A percentile compares a stretch with the other conserved stretches of the same genome.
Evolutionary conservation across 2,888 invertebrate species (phyloP).

Genomic region (Hedya salicella): DNA sequence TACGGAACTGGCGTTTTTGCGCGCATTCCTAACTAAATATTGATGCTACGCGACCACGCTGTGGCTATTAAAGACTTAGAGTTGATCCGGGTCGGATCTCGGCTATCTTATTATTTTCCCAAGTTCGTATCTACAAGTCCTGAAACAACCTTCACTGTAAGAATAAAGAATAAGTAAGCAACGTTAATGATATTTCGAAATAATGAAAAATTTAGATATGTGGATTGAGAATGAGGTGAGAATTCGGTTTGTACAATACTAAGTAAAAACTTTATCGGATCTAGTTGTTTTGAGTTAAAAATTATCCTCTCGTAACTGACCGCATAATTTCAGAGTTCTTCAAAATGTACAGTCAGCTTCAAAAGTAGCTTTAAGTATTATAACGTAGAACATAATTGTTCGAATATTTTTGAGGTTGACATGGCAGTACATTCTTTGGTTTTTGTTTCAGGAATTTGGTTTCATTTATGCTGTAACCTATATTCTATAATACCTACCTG

Average conservation of each 20-base stretch:
- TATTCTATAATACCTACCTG: too few relatives aligned
- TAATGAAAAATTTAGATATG: background rate
- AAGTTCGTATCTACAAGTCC: conserved; percentile 1
- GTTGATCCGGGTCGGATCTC: conserved; percentile 61
- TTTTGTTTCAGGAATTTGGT: too few relatives aligned
- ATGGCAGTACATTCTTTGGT: too few relatives aligned
- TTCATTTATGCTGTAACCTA: too few relatives aligned
- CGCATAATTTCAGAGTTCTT: background rate
- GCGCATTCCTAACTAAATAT: conserved; percentile 67
- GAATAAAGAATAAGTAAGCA: too few relatives aligned
- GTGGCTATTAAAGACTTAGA: conserved; percentile 29
- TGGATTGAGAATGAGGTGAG: background rate
- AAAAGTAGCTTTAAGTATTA: too few relatives aligned
- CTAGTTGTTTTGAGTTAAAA: conserved; percentile 8
- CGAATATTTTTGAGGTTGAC: too few relatives aligned
- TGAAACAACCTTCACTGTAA: background rate
- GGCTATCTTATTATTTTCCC: conserved; percentile 2
- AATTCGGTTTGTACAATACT: background rate
- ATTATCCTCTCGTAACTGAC: background rate
- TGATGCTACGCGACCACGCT: conserved; percentile 50
- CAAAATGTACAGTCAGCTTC: too few relatives aligned
- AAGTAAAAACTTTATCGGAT: conserved; percentile 16
- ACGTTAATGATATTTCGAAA: conserved; percentile 6
- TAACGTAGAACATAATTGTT: too few relatives aligned
- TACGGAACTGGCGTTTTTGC: conserved; percentile 70